phyloP scores from a whole-genome alignment of 2,888 invertebrate species.

The Erannis defoliaria region DNA sequence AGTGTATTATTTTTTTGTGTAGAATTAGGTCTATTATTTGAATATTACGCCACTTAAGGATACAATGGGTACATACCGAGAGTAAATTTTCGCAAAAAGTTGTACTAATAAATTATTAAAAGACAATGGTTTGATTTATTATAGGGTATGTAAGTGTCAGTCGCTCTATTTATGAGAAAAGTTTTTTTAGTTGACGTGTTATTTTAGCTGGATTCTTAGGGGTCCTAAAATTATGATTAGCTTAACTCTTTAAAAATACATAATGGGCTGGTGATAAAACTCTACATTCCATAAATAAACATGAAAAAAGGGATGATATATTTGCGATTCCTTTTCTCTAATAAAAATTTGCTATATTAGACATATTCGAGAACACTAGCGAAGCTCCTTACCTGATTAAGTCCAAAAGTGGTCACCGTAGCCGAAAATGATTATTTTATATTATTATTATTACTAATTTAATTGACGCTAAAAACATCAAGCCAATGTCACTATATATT shows the following conservation, averaged over 20 bases:
- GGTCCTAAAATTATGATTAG: background rate
- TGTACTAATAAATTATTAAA: constrained; percentile 25
- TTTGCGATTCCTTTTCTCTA: too few relatives aligned
- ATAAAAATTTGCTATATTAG: too few relatives aligned
- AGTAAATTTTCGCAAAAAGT: constrained; percentile 32
- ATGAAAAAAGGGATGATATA: too few relatives aligned
- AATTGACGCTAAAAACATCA: too few relatives aligned
- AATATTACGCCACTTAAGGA: constrained; percentile 67
- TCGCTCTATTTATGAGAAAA: constrained; percentile 18
- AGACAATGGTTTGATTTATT: constrained; percentile 34
- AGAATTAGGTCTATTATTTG: constrained; percentile 62
- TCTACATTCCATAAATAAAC: background rate
- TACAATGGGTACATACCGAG: constrained; percentile 65
- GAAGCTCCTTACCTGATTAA: too few relatives aligned
- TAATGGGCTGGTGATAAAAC: background rate
- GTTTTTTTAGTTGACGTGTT: constrained; percentile 24
- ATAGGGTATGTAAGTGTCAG: constrained; percentile 30
- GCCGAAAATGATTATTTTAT: too few relatives aligned
- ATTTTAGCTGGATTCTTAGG: constrained; percentile 12
- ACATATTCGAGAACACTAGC: too few relatives aligned
- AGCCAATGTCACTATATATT: too few relatives aligned
- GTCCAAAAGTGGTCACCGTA: too few relatives aligned
- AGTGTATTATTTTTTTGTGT: constrained; percentile 43
- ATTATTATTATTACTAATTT: background rate
- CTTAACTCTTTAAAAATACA: background rate